These are phyloP conservation scores for Lamprotornis superbus DNA, from an alignment of 2,113 vertebrate genomes.

Conservation along the genomic window DNA sequence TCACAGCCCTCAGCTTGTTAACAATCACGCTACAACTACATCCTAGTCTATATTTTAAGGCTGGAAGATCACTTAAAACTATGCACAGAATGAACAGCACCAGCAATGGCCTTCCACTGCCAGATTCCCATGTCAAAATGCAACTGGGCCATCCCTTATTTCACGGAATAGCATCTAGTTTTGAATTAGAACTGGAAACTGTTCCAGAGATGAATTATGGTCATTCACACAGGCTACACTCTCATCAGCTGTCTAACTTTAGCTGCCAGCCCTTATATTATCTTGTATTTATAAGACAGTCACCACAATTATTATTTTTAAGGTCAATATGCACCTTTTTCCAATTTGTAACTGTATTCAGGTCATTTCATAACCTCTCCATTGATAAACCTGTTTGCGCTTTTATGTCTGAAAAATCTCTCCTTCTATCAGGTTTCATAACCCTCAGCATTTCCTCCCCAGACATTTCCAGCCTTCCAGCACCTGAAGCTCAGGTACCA, in stretches of 20 bases:
- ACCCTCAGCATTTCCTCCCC: background rate
- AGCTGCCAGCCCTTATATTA: background rate
- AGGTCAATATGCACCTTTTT: background rate
- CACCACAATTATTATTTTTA: background rate
- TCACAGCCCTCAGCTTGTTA: background rate
- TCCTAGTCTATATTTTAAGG: background rate
- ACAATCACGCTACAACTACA: rapidly evolving
- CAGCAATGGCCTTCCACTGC: background rate
- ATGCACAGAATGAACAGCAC: background rate
- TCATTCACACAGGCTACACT: background rate
- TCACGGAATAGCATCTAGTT: background rate
- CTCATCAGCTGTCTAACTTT: background rate
- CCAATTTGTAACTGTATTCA: background rate
- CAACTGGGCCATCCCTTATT: background rate
- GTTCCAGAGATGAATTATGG: background rate
- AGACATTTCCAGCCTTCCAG: background rate
- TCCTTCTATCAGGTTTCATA: background rate
- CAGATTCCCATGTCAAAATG: rapidly evolving
- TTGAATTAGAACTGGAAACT: background rate
- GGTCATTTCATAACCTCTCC: background rate
- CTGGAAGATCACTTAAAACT: background rate
- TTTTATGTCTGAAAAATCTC: background rate
- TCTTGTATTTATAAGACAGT: background rate
- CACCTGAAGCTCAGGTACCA: background rate
- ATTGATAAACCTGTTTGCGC: background rate